Evolutionary conservation across 1,140 invertebrate genomes (phyloP), one percentile per base, ranked within the genome.

Genomic region (Pseudomyrmex pallidus): DNA sequence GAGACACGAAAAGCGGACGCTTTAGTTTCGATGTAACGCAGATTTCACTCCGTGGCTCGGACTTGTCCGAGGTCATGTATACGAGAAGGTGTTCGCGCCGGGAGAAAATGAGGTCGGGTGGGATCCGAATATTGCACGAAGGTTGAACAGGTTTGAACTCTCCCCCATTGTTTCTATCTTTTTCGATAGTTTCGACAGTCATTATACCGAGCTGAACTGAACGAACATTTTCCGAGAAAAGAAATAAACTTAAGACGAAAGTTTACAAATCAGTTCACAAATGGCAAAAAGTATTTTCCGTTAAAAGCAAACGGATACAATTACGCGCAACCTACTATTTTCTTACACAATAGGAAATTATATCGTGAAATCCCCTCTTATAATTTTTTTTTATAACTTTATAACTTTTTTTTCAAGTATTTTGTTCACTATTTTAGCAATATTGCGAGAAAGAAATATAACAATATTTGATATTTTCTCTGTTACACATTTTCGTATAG

Each of bases 11-110:
- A 64, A 57, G 48, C 15, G 35, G 44, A 17, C 22, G 46, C 56
- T 25, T 80, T 25, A 5, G 25, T 22, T 59, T 66, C 73, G 44
- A 46, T 48, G 68, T 82, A 80, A 72, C 83, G 20, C 52, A 82
- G 83, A 85, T 85, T 82, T 82, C 83, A 74, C 78, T 82, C 72
- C 12, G 54, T 17, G 57, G 82, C 44, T 61, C 46, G 61, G 63
- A 61, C 70, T 85, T 85, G 84, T 68, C 82, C 80, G 64, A 77
- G 84, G 84, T 85, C 78, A 72, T 66, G 78, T 61, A 82, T 74
- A 83, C 56, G 48, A 63, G 70, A 15, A 62, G 84, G 70, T 74
- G 22, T 80, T 68, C 54, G 52, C 52, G 67, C 20, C 25, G 57
- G 10, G 44, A 54, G 70, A 62, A 85, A 85, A 85, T 46, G 63